Percentiles rank a stretch among this genome's conserved stretches.
phyloP scores from a whole-genome alignment of 2,797 vertebrate genomes.

The Loris lydekkerianus region DNA sequence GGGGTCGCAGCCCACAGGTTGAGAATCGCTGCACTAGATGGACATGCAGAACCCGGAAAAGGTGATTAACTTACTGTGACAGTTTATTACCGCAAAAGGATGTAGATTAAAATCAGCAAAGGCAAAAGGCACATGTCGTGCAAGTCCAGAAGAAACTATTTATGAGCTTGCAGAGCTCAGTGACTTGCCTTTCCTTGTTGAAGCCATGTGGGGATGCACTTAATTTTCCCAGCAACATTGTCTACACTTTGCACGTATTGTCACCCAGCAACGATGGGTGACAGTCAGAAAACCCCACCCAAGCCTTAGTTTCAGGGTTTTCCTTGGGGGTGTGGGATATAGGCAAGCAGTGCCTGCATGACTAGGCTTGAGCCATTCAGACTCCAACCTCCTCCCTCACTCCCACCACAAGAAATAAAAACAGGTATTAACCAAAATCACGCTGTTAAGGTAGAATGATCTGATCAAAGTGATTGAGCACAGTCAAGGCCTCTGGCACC shows the following conservation, averaged over 20 bases:
- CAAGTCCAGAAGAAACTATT: background rate
- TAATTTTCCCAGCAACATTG: background rate
- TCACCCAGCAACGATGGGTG: background rate
- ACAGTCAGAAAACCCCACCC: background rate
- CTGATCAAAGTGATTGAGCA: background rate
- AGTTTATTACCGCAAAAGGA: background rate
- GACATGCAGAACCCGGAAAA: background rate
- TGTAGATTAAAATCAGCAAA: background rate
- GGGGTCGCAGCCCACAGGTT: no score
- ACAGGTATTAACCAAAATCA: background rate
- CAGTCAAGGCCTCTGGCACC: background rate
- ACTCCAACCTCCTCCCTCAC: background rate
- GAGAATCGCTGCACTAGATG: background rate
- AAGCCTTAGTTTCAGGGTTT: background rate
- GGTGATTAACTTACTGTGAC: background rate
- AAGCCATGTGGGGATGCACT: background rate
- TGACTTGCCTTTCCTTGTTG: background rate
- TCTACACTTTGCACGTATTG: no score
- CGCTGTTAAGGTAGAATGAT: background rate
- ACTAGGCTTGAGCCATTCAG: background rate
- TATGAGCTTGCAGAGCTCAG: background rate
- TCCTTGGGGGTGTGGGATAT: background rate
- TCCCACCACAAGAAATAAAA: background rate
- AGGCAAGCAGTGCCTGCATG: rapidly evolving
- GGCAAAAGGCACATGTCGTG: rapidly evolving